Percentiles rank a stretch among this genome's conserved stretches.
These are phyloP conservation scores for Pseudochirops cupreus DNA, from an alignment of 2,797 vertebrate genomes.

Conservation along the genomic window DNA sequence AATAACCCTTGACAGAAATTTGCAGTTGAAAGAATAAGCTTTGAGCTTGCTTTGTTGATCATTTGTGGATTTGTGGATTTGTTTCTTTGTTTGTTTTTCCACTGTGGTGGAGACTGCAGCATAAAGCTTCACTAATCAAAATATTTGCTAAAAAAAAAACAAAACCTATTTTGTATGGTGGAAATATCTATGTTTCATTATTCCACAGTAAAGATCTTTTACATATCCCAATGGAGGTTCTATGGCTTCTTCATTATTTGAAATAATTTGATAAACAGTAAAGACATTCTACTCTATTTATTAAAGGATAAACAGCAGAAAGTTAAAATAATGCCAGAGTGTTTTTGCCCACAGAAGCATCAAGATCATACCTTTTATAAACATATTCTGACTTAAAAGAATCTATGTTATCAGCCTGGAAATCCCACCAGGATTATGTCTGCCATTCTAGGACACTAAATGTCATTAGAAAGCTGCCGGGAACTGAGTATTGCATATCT, in stretches of 20 bases:
- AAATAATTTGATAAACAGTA: rapidly evolving
- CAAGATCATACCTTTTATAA: neutral
- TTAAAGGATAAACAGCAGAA: neutral
- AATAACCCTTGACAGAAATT: neutral
- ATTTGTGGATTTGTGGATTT: neutral
- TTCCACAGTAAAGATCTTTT: neutral
- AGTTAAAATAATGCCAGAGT: neutral
- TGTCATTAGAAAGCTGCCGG: constrained; percentile 40
- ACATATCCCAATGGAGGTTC: rapidly evolving
- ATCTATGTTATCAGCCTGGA: neutral
- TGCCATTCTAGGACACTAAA: neutral
- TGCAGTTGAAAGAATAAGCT: neutral
- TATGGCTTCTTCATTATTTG: rapidly evolving
- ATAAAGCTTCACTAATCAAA: constrained; percentile 54
- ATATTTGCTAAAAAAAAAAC: constrained; percentile 58
- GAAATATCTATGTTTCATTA: neutral
- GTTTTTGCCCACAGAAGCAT: constrained; percentile 23
- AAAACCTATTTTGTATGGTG: neutral
- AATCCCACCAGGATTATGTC: constrained; percentile 31
- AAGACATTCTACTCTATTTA: neutral
- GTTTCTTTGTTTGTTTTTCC: constrained; percentile 52
- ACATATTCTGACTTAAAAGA: neutral
- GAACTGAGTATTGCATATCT: neutral
- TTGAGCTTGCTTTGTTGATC: constrained; percentile 8
- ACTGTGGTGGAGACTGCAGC: constrained; percentile 48